Evolutionary conservation across 1,140 invertebrate species (phyloP), one percentile per base, ranked within the genome.

Genomic region (Patella vulgata): DNA sequence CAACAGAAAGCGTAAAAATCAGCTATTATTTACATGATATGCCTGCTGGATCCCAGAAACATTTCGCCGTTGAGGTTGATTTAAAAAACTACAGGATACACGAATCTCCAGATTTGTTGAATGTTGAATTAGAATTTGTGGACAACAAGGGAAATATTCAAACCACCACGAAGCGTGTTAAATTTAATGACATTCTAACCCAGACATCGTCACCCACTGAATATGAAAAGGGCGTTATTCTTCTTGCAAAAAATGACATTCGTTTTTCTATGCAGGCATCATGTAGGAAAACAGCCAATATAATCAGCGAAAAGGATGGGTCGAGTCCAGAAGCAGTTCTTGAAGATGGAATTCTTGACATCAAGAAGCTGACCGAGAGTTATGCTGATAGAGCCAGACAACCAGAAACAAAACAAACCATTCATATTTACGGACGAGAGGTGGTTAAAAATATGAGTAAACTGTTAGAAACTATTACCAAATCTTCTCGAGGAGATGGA

Each of bases 21-120:
- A 62, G 61, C 1, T 76, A 66, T 42, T 78, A 74, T 31, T 59
- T 73, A 31, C 75, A 78, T 42, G 76, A 78, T 43, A 63, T 78
- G 30, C 63, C 63, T 9, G 66, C 66, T 0, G 71, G 68, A 30
- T 63, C 61, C 17, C 44, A 63, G 17, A 68, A 63, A 23, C 74
- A 75, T 25, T 66, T 78, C 31, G 63, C 66, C 8, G 43, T 78
- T 4, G 60, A 46, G 1, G n/a, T 66, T 17, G 51, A 68, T 40
- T n/a, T 69, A 27, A 39, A 46, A 1, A 33, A 36, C 9, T 48
- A 44, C 14, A 12, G 40, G 17, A 48, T 51, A 17, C 47, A 66
- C 5, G n/a, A 21, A 1, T 50, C 69, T 30, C 56, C 63, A 1
- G 60, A 68, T 30, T 55, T 68, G 30, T 28, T 76, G 12, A 52